Evolutionary conservation across 2,113 vertebrate genomes (phyloP), one percentile per base, ranked within the genome.

Genomic region (Tautogolabrus adspersus): DNA sequence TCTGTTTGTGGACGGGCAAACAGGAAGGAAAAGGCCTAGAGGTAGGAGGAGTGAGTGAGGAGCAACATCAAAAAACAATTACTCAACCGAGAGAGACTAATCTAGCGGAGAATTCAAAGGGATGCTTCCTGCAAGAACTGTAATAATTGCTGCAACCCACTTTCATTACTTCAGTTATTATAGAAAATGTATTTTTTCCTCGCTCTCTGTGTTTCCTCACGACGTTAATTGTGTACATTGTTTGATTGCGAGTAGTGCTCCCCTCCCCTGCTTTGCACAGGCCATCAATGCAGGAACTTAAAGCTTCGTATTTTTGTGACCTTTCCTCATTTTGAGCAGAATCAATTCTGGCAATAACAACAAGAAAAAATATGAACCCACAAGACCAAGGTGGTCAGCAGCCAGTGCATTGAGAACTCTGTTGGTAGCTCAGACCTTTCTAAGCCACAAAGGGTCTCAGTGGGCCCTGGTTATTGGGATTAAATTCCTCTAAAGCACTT

Each of bases 271-370:
- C 26, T 26, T 63, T 58, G 23, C 54, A 56, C 54, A 49, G 61
- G 34, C n/a, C 49, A 22, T 66, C 62, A 82, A 71, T 44, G 51
- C 57, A 44, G 15, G 16, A 8, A 62, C 62, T 56, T 80, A 80
- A 84, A 84, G 83, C 71, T 61, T 87, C 40, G 75, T 49, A 82
- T 78, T 57, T 54, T 60, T 10, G 8, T 73, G 79, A 87, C 88
- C 85, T 91, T 88, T 89, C 56, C 75, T 65, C 26, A 21, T 56
- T 75, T 80, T 84, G 22, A 82, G 69, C 70, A 60, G 74, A 87
- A 89, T 88, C 85, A 84, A 89, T 88, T 67, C 42, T 30, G 37
- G 81, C 47, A 68, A 70, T 63, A 72, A 77, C 67, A 75, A 75
- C 38, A 86, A 76, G 56, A 72, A 78, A 71, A 52, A 61, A 76